Percentiles rank a stretch among this genome's conserved stretches.
Conservation (phyloP, 2,797 vertebrate species). For the Helarctos malayanus region DNA sequence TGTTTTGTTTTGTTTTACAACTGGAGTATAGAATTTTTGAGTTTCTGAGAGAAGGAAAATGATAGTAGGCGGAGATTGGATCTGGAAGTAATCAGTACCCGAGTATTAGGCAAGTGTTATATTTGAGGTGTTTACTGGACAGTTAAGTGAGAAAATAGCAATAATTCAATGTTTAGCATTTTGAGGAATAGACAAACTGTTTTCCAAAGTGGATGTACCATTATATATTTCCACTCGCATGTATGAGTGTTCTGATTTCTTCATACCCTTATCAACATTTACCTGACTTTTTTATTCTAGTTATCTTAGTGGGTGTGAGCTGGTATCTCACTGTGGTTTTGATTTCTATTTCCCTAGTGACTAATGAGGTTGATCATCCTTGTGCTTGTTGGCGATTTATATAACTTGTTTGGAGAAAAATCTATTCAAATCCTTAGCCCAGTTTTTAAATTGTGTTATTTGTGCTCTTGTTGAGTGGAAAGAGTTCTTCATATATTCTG, state of each 20-base stretch:
- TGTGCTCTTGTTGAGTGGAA: neutral
- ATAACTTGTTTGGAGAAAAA: neutral
- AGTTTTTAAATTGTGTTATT: neutral
- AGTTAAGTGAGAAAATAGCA: neutral
- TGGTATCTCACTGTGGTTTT: neutral
- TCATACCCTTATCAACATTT: neutral
- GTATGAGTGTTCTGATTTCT: neutral
- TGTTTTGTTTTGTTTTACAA: neutral
- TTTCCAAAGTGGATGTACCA: neutral
- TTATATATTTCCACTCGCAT: neutral
- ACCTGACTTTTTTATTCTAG: neutral
- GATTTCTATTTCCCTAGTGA: neutral
- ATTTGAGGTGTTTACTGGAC: neutral
- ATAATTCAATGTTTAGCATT: neutral
- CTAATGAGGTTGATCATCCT: neutral
- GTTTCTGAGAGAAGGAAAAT: neutral
- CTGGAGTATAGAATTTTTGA: neutral
- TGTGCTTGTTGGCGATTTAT: neutral
- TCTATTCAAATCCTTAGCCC: neutral
- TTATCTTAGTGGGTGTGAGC: neutral
- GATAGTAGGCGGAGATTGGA: neutral
- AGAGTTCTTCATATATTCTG: neutral
- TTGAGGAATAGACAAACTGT: neutral
- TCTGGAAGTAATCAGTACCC: neutral
- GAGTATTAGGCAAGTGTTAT: neutral